A percentile compares a stretch with the other conserved stretches of the same genome.
These are phyloP conservation scores for Pocillopora meandrina DNA, from an alignment of 92 coral and sea anemone genomes.

Conservation along the genomic window DNA sequence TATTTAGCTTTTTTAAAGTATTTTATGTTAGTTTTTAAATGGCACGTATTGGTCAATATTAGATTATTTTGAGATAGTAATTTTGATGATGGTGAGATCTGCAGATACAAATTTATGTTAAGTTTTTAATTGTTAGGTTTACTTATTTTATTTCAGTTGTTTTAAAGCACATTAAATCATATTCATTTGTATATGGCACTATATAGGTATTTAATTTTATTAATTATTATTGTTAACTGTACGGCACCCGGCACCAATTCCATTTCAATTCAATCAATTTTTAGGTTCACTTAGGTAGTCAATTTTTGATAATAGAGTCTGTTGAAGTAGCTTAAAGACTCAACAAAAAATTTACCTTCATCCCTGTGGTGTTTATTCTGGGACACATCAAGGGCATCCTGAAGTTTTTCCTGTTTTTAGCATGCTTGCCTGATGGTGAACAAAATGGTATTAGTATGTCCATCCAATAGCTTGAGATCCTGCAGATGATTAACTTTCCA, in stretches of 20 bases:
- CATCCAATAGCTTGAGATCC: constrained; percentile 34
- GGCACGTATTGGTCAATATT: no score
- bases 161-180: no score
- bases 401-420: constrained; percentile 52
- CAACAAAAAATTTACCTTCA: constrained; percentile 74
- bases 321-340: constrained; percentile 64
- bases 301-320: constrained; percentile 57
- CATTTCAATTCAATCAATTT: not conserved
- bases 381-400: constrained; percentile 91
- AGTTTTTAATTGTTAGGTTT: no score
- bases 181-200: no score
- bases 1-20: no score
- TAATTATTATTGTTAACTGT: no score
- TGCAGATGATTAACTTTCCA: constrained; percentile 53
- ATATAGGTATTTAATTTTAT: no score
- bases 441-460: not conserved
- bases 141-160: no score
- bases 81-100: no score
- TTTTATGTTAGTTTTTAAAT: no score
- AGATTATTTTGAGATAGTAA: no score
- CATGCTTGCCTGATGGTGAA: not conserved
- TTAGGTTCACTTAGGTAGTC: constrained; percentile 34
- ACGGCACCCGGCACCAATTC: not conserved
- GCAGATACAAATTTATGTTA: no score
- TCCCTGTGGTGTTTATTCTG: constrained; percentile 80